Conservation (phyloP, 2,113 vertebrate species). For the Vidua macroura region DNA sequence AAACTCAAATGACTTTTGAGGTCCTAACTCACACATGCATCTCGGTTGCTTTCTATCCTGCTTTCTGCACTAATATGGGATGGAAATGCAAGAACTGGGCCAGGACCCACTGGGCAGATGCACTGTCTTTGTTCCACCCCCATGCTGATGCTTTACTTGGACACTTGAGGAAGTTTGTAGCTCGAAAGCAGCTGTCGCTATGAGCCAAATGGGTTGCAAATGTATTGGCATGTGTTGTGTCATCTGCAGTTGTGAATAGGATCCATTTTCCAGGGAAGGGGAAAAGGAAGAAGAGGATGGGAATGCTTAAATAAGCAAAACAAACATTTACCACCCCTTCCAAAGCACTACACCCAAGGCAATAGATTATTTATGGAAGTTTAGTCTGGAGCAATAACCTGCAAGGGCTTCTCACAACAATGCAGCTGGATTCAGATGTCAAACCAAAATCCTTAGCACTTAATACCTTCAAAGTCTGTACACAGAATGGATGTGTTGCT, state of each 20-base stretch:
- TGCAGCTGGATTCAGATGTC: slow-evolving; percentile 61
- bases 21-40: not conserved
- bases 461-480: slow-evolving; percentile 45
- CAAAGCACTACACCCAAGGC: not conserved
- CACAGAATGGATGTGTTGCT: not conserved
- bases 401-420: slow-evolving; percentile 29
- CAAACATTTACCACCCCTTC: not conserved
- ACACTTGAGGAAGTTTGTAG: not conserved
- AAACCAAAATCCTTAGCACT: slow-evolving; percentile 50
- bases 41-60: not conserved
- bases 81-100: not conserved
- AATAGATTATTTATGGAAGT: slow-evolving; percentile 30
- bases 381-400: slow-evolving; percentile 29
- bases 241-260: slow-evolving; percentile 3
- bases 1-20: not conserved
- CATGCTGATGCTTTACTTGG: not conserved
- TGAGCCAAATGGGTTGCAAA: slow-evolving; percentile 49
- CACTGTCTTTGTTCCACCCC: not conserved
- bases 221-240: slow-evolving; percentile 6
- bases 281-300: not conserved
- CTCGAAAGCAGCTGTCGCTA: not conserved
- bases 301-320: slow-evolving; percentile 37
- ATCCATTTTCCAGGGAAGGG: slow-evolving; percentile 27
- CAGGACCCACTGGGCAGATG: not conserved
- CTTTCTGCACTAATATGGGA: not conserved